These are phyloP conservation scores for Dynastes hyllus DNA, from an alignment of 2,888 invertebrate genomes.

Conservation along the genomic window DNA sequence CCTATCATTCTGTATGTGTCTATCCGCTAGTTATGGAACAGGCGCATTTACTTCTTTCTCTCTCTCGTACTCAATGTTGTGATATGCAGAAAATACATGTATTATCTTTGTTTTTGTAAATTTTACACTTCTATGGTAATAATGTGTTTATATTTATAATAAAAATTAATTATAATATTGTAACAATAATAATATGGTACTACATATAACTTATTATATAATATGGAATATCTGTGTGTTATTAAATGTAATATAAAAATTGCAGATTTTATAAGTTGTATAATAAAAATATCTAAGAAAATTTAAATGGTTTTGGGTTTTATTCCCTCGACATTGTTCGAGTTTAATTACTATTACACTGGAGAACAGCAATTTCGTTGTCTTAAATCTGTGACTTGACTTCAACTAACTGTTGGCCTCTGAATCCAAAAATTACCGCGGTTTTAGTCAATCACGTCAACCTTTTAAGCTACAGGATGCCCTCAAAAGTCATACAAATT, in stretches of 20 bases:
- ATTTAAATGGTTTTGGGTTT: not conserved
- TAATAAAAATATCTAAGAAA: conserved; percentile 51
- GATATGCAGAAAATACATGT: not conserved
- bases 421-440: no score
- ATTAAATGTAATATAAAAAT: conserved; percentile 52
- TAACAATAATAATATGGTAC: not conserved
- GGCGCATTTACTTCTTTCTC: not conserved
- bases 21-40: not conserved
- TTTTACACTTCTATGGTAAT: not conserved
- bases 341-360: no score
- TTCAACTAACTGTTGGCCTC: no score
- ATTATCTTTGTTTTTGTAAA: not conserved
- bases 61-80: not conserved
- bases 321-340: no score
- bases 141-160: not conserved
- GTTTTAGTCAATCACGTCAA: no score
- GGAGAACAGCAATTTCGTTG: no score
- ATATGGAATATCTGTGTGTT: conserved; percentile 57
- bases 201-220: conserved; percentile 1
- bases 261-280: conserved; percentile 66
- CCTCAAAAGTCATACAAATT: no score
- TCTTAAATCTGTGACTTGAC: no score
- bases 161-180: no score
- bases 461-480: no score
- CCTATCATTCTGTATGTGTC: no score